Base-by-base conservation (phyloP, 2,797 vertebrate genomes). In the Tapera naevia region DNA sequence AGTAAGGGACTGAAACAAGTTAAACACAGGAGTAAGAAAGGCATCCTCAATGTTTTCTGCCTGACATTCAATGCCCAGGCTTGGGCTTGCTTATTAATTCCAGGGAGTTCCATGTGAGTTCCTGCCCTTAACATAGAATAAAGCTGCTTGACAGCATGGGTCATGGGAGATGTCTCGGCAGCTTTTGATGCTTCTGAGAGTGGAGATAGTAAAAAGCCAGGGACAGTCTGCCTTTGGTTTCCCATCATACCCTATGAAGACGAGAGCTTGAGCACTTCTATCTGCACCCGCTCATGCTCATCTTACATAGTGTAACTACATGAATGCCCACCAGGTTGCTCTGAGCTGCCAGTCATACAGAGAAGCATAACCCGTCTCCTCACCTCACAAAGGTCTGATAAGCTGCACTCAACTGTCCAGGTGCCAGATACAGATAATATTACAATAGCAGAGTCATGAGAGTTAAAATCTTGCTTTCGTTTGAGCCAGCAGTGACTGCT, bases 101-200 rank as follows among this genome's bases (percentile, higher is more conserved):
- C 37, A 30, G 50, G 27, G 8, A 56, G 28, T 11, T 8, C 8
- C 1, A 0, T 48, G 23, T 0, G 5, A 28, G 10, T 62, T 88
- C 35, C 66, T 64, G 23, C 1, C 0, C 39, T 69, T 71, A 39
- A 13, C 1, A 2, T 19, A 62, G 24, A 9, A 50, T 41, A 37
- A 80, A 80, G 19, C 7, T 75, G 14, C 41, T 84, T 71, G 58
- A 19, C 7, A 18, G 21, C 32, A 64, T 2, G 5, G 22, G 18
- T 28, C 2, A 0, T 10, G 5, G 32, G 33, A 64, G 33, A 32
- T 41, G 4, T 79, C 8, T 70, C 41, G 43, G 22, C 18, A 78
- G 12, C 9, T 61, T 80, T 54, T 51, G 43, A 27, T 37, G 27
- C 17, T 70, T 62, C 32, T 33, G 54, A 45, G 45, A 27, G 22